These are phyloP conservation scores for Cerceris ruficornis DNA, from an alignment of 2,888 invertebrate genomes.

Conservation along the genomic window DNA sequence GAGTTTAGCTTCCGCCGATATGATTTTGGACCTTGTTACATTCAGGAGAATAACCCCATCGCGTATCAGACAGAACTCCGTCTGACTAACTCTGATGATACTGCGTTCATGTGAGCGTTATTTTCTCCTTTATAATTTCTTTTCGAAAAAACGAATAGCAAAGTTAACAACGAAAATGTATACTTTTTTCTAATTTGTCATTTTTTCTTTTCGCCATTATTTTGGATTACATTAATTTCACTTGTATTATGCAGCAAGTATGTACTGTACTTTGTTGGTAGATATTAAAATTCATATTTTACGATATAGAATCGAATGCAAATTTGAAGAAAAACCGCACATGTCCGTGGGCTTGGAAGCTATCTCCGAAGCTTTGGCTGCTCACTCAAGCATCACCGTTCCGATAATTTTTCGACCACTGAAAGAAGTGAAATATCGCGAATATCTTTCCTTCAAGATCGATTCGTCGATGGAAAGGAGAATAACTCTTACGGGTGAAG, in stretches of 20 bases:
- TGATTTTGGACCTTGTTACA: constrained; percentile 87
- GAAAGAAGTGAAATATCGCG: constrained; percentile 82
- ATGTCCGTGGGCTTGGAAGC: constrained; percentile 82
- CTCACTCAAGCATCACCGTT: constrained; percentile 82
- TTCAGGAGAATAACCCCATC: constrained; percentile 83
- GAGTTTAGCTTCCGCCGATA: constrained; percentile 86
- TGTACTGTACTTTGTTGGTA: background rate
- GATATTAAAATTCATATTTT: background rate
- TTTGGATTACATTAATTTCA: too few relatives aligned
- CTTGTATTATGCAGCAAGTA: too few relatives aligned
- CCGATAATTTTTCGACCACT: constrained; percentile 84
- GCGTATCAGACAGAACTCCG: constrained; percentile 81
- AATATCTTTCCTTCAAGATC: constrained; percentile 83
- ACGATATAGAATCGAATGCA: constrained; percentile 82
- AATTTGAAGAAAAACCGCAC: constrained; percentile 82
- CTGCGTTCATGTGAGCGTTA: constrained; percentile 73
- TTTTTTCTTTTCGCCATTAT: too few relatives aligned
- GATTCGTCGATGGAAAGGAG: constrained; percentile 83
- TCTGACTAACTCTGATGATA: constrained; percentile 78
- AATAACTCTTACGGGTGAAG: constrained; percentile 84
- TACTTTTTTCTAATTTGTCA: too few relatives aligned
- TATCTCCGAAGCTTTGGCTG: constrained; percentile 79
- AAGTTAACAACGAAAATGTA: too few relatives aligned
- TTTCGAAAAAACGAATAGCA: background rate
- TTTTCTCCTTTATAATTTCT: background rate